These are phyloP conservation scores for Echinarachnius parma DNA, from an alignment of 53 echinoderm and acorn worm species.

Conservation along the genomic window DNA sequence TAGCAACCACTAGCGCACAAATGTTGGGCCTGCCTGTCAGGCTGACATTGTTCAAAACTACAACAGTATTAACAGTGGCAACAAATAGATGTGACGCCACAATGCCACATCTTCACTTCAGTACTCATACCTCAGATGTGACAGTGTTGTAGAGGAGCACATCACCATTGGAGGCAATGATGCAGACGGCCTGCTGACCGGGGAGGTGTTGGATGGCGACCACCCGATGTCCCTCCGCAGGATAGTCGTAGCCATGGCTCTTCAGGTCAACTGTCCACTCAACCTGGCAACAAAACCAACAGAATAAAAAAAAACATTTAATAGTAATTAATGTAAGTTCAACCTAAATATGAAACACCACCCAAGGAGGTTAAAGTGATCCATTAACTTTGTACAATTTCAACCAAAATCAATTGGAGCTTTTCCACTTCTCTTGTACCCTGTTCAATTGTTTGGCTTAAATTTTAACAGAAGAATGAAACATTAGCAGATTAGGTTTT, in stretches of 20 bases:
- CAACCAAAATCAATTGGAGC: too few relatives aligned
- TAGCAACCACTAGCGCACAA: too few relatives aligned
- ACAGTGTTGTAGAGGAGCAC: slow-evolving; percentile 74
- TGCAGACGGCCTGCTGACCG: slow-evolving; percentile 78
- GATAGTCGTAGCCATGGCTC: slow-evolving; percentile 27
- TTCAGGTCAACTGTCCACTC: slow-evolving; percentile 34
- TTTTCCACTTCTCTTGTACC: too few relatives aligned
- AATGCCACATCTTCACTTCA: too few relatives aligned
- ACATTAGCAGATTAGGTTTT: too few relatives aligned
- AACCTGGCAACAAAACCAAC: background rate
- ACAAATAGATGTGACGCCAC: too few relatives aligned
- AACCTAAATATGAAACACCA: background rate
- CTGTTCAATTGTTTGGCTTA: too few relatives aligned
- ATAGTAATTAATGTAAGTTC: background rate
- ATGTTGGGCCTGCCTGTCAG: too few relatives aligned
- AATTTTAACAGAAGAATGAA: too few relatives aligned
- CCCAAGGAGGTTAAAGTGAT: background rate
- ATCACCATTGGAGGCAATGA: slow-evolving; percentile 76
- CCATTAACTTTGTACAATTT: too few relatives aligned
- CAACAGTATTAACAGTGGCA: too few relatives aligned
- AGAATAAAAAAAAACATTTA: background rate
- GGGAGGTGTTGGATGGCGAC: slow-evolving; percentile 80
- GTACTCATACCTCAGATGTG: slow-evolving; percentile 63
- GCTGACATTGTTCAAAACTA: too few relatives aligned
- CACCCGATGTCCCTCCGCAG: slow-evolving; percentile 39